These are phyloP conservation scores for Tetrax tetrax DNA, from an alignment of 2,113 vertebrate genomes.

Conservation along the genomic window DNA sequence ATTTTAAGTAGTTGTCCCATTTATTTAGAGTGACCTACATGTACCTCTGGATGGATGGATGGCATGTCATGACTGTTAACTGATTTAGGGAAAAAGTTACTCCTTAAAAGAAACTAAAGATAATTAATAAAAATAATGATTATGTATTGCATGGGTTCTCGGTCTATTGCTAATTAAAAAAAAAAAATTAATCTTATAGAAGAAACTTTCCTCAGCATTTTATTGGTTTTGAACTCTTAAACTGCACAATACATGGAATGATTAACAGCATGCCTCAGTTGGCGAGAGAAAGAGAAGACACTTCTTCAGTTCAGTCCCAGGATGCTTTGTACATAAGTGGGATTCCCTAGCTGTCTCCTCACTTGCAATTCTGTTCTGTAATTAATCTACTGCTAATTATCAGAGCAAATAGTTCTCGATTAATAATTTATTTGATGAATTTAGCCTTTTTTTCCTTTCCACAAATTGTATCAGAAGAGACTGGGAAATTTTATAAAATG, in stretches of 20 bases:
- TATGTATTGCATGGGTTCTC: neutral
- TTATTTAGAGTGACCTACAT: neutral
- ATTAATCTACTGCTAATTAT: conserved; percentile 33
- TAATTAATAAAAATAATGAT: neutral
- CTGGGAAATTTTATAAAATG: neutral
- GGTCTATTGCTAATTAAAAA: neutral
- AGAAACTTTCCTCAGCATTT: neutral
- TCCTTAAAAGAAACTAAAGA: neutral
- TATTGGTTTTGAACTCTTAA: neutral
- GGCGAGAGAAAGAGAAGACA: neutral
- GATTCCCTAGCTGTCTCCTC: neutral
- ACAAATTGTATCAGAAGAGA: neutral
- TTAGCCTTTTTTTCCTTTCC: neutral
- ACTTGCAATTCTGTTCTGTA: neutral
- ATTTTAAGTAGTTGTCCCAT: neutral
- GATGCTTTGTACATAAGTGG: neutral
- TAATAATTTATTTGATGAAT: neutral
- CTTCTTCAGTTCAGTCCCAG: neutral
- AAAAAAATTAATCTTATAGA: neutral
- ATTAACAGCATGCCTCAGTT: neutral
- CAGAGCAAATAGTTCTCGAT: neutral
- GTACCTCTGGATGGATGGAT: neutral
- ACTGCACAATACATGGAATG: neutral
- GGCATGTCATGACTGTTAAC: neutral
- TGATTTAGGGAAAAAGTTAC: neutral